These are phyloP conservation scores for Halcyon smyrnensis DNA, from an alignment of 2,797 vertebrate genomes.

Conservation along the genomic window DNA sequence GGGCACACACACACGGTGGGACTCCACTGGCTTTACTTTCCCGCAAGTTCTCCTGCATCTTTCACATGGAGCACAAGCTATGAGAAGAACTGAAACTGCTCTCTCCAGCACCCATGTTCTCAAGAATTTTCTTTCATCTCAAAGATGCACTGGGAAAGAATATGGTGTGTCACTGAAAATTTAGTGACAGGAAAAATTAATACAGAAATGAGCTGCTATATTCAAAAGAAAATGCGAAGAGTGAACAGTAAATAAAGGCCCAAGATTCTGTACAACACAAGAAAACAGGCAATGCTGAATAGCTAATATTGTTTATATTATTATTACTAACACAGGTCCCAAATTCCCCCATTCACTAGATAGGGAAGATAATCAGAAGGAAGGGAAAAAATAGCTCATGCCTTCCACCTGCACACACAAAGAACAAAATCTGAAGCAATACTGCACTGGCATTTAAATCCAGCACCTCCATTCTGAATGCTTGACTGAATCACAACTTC, in stretches of 20 bases:
- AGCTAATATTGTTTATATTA: not conserved
- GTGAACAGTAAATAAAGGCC: not conserved
- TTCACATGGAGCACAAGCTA: not conserved
- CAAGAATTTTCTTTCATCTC: not conserved
- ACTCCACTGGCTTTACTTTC: not conserved
- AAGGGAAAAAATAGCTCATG: not conserved
- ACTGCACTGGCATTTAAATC: not conserved
- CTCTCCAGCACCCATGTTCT: not conserved
- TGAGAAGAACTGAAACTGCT: not conserved
- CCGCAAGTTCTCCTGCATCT: not conserved
- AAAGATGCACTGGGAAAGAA: not conserved
- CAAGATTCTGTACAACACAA: not conserved
- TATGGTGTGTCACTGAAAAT: not conserved
- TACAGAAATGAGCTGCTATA: not conserved
- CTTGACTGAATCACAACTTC: not conserved
- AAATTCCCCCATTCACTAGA: not conserved
- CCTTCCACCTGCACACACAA: not conserved
- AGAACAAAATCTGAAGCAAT: not conserved
- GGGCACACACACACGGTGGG: accelerated
- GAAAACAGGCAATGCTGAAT: not conserved
- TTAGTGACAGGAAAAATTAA: not conserved
- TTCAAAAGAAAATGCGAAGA: not conserved
- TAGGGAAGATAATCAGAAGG: not conserved
- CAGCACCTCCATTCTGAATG: not conserved
- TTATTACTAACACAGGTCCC: not conserved